phyloP scores from a whole-genome alignment of 2,113 vertebrate genomes.

The Noctilio leporinus region DNA sequence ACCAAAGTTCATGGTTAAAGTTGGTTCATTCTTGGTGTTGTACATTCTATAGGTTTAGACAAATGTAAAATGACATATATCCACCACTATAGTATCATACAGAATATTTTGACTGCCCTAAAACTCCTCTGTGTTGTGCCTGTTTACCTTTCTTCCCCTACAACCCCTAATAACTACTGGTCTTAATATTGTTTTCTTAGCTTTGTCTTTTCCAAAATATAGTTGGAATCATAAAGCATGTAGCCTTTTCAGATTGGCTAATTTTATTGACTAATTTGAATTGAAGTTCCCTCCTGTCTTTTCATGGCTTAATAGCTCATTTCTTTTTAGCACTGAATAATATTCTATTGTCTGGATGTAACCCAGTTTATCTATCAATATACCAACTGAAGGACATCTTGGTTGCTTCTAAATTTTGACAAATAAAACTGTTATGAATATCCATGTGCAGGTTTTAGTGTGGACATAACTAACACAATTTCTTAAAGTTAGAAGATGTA shows the following conservation, averaged over 20 bases:
- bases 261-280: neutral
- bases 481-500: neutral
- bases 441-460: neutral
- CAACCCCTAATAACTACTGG: neutral
- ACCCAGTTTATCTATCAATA: neutral
- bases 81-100: neutral
- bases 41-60: neutral
- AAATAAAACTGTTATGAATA: neutral
- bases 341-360: neutral
- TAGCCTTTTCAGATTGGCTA: neutral
- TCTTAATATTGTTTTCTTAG: neutral
- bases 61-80: neutral
- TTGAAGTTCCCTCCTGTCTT: neutral
- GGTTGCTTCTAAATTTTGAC: neutral
- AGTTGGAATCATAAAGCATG: neutral
- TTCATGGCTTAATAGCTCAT: neutral
- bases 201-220: neutral
- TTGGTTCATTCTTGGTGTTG: neutral
- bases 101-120: neutral
- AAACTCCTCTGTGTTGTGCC: neutral
- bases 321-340: neutral
- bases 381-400: neutral
- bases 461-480: neutral
- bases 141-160: neutral
- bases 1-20: neutral